Base-by-base conservation (phyloP, 2,888 invertebrate genomes). In the Rutpela maculata region DNA sequence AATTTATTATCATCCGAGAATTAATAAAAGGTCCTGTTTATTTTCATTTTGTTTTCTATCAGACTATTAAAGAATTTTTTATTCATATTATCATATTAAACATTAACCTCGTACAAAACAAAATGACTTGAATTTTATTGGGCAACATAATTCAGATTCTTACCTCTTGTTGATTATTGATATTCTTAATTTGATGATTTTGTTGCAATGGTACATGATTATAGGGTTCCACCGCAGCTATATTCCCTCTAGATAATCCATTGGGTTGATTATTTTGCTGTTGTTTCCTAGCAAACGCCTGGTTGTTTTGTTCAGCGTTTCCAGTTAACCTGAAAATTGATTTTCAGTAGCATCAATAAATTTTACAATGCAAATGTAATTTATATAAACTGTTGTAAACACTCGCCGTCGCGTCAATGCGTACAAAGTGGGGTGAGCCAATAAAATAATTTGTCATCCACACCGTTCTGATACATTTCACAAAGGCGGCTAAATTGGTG, bases 161-260 rank as follows among this genome's bases (percentile, higher is more conserved):
- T 80, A 89, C 89, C 85, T 89, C 88, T 85, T 91, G 92, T 81
- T 90, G 91, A 62, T 90, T 89, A 79, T 84, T 85, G 59, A 80
- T 82, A 67, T 82, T 84, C 80, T 88, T 86, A 69, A 85, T 82
- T 81, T 86, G 87, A 74, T 92, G 90, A 90, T 91, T 87, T 12
- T 83, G 78, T 78, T 86, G 85, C 74, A 93, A 82, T 72, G 96
- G 96, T 85, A 96, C 95, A 86, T 96, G 96, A 86, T 96, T 96
- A 88, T 96, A 97, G 4, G 96, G 96, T 88, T 96, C 96, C 55
- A 97, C 95, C 63, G 96, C 96, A 18, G 96, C 96, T 78, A 97
- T 94, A 89, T 97, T 96, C 73, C 95, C 95, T 67, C 95, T 91
- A 7, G 94, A 91, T 84, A 93, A 91, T 31, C 91, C 90, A 78